Percentiles rank a stretch among this genome's conserved stretches.
Evolutionary conservation across 2,113 vertebrate genomes (phyloP).

Genomic region (Sphyrna mokarran): DNA sequence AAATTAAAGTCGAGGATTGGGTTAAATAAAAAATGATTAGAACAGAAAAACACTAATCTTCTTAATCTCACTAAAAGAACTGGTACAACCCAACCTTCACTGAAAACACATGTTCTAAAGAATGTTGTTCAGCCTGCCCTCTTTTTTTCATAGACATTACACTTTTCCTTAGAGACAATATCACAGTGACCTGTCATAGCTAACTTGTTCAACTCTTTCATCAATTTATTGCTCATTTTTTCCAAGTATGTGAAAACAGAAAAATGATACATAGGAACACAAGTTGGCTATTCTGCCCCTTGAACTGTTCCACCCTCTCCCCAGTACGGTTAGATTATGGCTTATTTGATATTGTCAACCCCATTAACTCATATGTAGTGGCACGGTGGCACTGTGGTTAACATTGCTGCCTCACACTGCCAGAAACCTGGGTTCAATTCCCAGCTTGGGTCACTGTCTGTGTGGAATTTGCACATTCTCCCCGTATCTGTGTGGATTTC

Average conservation of each 20-base stretch:
- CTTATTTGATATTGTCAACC: not conserved
- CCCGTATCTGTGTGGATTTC: too few species aligned
- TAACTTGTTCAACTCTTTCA: not conserved
- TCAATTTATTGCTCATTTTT: not conserved
- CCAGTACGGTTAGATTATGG: not conserved
- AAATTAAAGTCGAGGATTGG: conserved; percentile 15
- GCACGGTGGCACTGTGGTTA: too few species aligned
- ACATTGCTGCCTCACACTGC: too few species aligned
- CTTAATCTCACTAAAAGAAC: conserved; percentile 22
- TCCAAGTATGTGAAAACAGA: not conserved
- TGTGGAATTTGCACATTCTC: too few species aligned
- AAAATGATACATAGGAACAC: not conserved
- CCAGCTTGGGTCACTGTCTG: too few species aligned
- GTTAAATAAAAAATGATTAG: conserved; percentile 31
- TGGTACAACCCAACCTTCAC: conserved; percentile 30
- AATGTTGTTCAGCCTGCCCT: not conserved
- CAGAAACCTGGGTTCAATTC: too few species aligned
- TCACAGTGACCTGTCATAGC: not conserved
- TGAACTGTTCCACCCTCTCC: not conserved
- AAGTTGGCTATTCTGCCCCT: not conserved
- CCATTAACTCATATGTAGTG: not conserved
- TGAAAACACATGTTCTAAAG: conserved; percentile 27
- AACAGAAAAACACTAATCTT: conserved; percentile 18
- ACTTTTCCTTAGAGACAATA: not conserved
- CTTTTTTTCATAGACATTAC: not conserved